Evolutionary conservation across 2,113 vertebrate genomes (phyloP), one percentile per base, ranked within the genome.

Genomic region (Channa argus): DNA sequence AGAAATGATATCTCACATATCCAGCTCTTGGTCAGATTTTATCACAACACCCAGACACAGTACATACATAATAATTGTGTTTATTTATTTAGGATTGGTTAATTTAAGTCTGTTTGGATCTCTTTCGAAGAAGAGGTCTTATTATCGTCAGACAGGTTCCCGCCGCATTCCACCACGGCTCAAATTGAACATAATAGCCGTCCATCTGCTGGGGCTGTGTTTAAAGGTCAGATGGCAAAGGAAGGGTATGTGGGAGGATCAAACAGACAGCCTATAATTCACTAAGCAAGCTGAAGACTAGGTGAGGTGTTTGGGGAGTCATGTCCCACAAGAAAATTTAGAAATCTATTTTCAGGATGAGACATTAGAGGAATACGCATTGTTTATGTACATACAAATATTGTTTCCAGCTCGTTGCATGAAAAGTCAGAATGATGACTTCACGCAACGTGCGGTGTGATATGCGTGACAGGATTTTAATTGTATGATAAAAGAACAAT

Each of bases 161-260:
- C 37, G 61, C 37, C 65, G 47, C 43, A 2, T 61, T 74, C 41
- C 36, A 53, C 2, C 2, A 43, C 2, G 12, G 36, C 67, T 67
- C 53, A 45, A 6, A 58, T 3, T 62, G 34, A 54, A 72, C 5
- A 34, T 66, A 69, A 62, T 37, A 14, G n/a, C 39, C 7, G 59
- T 47, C 46, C 72, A 37, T 54, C 39, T 62, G 43, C 33, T 44
- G 6, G 3, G 51, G 62, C 63, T 62, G 51, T 73, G 50, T 64
- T 65, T 52, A 69, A 53, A 79, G 50, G 41, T 77, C 3, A 61
- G 63, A 63, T 2, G 33, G 46, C 15, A 52, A n/a, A 69, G 13
- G 63, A n/a, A 49, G 45, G 41, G 24, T 9, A 12, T 14, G 37
- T 12, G 37, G 15, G 41, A 9, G n/a, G 45, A 51, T 67, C 50